phyloP scores from a whole-genome alignment of 2,113 vertebrate species.

The Chinchilla lanigera region DNA sequence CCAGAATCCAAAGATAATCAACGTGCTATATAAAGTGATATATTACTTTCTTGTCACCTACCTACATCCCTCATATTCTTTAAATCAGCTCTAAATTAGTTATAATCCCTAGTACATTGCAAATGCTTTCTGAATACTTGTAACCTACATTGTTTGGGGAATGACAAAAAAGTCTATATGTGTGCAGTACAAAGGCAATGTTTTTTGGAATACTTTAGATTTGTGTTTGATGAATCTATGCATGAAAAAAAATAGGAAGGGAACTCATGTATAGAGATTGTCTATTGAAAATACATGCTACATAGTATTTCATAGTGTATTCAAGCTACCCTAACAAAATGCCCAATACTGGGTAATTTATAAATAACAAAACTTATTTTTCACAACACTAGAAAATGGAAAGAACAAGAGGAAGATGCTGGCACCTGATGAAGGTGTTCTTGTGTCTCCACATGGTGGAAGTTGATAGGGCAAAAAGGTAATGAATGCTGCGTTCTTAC shows the following conservation, averaged over 20 bases:
- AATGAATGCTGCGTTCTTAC: rapidly evolving
- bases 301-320: background rate
- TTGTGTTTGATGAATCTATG: background rate
- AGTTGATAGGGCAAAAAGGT: background rate
- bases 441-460: background rate
- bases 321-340: background rate
- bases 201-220: background rate
- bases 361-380: background rate
- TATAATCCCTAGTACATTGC: background rate
- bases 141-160: background rate
- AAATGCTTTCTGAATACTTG: background rate
- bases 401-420: background rate
- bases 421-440: background rate
- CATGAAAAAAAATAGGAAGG: background rate
- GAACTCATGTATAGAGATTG: background rate
- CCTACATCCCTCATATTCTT: background rate
- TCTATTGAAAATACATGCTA: background rate
- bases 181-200: background rate
- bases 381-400: background rate
- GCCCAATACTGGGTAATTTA: background rate
- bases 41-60: background rate
- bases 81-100: background rate
- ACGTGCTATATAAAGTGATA: background rate
- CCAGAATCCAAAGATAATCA: background rate
- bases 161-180: background rate